phyloP scores from a whole-genome alignment of 2,113 vertebrate genomes.

The Gopherus flavomarginatus region DNA sequence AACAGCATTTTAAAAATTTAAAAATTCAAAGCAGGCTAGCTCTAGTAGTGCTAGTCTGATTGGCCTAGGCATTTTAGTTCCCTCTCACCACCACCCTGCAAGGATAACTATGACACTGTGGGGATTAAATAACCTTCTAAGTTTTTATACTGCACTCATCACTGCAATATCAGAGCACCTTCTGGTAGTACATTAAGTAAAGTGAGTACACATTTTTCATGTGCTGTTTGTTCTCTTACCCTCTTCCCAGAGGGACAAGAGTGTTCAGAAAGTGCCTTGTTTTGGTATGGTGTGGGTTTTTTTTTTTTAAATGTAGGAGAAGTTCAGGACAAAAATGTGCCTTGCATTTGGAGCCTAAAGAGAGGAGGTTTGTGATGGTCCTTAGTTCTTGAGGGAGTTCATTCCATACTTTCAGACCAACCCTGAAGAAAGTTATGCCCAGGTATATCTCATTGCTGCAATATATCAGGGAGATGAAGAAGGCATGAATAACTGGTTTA shows the following conservation, averaged over 20 bases:
- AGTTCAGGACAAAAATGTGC: no score
- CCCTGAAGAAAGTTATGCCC: neutral
- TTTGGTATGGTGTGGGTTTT: no score
- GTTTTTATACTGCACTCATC: neutral
- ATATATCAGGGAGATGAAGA: neutral
- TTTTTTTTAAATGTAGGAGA: no score
- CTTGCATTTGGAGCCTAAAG: no score
- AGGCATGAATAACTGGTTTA: neutral
- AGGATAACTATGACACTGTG: neutral
- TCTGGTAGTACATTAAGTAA: neutral
- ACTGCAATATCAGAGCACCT: neutral
- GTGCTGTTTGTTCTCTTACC: neutral
- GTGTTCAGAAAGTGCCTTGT: neutral
- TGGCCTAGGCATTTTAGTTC: neutral
- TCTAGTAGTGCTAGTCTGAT: neutral
- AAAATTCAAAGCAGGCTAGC: neutral
- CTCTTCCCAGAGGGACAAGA: neutral
- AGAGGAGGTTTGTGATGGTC: no score
- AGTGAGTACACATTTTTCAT: neutral
- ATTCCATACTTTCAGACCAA: neutral
- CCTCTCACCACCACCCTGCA: no score
- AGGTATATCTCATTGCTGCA: neutral
- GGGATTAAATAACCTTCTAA: neutral
- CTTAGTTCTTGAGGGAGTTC: neutral
- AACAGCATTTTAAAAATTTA: neutral